Evolutionary conservation across 1,140 invertebrate species (phyloP), one percentile per base, ranked within the genome.

Genomic region (Lasioglossum baleicum): DNA sequence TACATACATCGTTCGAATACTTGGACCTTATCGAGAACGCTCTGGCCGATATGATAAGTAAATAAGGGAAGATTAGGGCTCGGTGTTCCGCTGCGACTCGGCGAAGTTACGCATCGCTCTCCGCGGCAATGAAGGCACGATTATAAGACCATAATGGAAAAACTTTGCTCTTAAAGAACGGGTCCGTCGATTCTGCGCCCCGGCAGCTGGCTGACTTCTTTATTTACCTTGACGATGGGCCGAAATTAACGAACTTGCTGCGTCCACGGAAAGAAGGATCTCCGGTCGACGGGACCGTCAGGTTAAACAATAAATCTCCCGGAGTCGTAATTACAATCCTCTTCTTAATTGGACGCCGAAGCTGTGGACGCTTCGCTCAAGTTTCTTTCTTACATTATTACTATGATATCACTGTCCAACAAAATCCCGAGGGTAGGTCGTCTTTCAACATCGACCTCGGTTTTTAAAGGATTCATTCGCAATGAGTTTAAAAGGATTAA

Each of bases 131-230:
- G 48, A 56, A 60, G 40, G 3, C 40, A 26, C 61, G 74, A 60
- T 76, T 75, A 67, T 67, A 26, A 75, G 73, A 60, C 65, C 53
- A 60, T 76, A 61, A 76, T 68, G 64, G 66, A 61, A 69, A 76
- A 76, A 68, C 51, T 76, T 76, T 76, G 10, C 15, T 56, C 26
- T 68, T 68, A 51, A 77, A 71, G 64, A 48, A 58, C 22, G 35
- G 26, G 8, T 61, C n/a, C 31, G 51, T 63, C 64, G 35, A 75
- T 31, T 56, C 11, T 58, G 66, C n/a, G 8, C 4, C 35, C 4
- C 35, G 17, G 53, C 48, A 15, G 26, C 42, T 48, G 58, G 11
- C 11, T 2, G 7, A 11, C n/a, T 64, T 75, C 48, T 17, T 75
- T 66, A 42, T 66, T 56, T 20, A 20, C 11, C 42, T 22, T 66